phyloP scores from a whole-genome alignment of 2,888 invertebrate species.

The Lacanobia oleracea region DNA sequence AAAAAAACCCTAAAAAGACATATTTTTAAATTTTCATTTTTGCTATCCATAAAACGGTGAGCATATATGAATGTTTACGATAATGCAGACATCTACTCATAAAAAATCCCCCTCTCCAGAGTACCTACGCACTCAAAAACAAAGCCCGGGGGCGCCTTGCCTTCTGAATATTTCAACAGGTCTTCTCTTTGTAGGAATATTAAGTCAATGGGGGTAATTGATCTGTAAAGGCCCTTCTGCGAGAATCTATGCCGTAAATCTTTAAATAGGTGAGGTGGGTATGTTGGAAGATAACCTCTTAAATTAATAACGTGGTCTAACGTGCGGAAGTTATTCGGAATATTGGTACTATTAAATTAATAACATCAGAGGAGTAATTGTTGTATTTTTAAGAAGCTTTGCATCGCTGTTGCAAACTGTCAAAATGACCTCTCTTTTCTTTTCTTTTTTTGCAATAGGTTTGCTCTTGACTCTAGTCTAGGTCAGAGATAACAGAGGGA shows the following conservation, averaged over 20 bases:
- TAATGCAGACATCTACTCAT: constrained; percentile 85
- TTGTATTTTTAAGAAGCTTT: too few relatives aligned
- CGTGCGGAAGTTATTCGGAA: constrained; percentile 29
- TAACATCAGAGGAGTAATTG: neutral
- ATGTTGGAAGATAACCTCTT: constrained; percentile 58
- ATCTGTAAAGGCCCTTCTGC: constrained; percentile 82
- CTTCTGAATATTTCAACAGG: constrained; percentile 89
- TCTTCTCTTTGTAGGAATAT: constrained; percentile 88
- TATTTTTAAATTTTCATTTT: constrained; percentile 67
- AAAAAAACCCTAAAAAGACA: constrained; percentile 53
- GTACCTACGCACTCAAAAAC: constrained; percentile 85
- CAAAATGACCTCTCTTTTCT: too few relatives aligned
- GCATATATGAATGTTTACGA: constrained; percentile 84
- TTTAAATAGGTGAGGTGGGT: constrained; percentile 74
- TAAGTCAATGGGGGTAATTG: constrained; percentile 90
- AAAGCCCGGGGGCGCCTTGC: constrained; percentile 82
- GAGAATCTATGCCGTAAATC: constrained; percentile 79
- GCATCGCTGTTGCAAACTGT: too few relatives aligned
- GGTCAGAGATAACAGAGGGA: too few relatives aligned
- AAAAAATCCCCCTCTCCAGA: constrained; percentile 83
- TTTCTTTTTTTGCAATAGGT: too few relatives aligned
- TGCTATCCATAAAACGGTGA: constrained; percentile 47
- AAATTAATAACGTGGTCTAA: constrained; percentile 56
- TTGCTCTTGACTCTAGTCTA: too few relatives aligned
- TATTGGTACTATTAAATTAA: neutral